Evolutionary conservation across 2,888 invertebrate genomes (phyloP).

Genomic region (Vesta saturnalis): DNA sequence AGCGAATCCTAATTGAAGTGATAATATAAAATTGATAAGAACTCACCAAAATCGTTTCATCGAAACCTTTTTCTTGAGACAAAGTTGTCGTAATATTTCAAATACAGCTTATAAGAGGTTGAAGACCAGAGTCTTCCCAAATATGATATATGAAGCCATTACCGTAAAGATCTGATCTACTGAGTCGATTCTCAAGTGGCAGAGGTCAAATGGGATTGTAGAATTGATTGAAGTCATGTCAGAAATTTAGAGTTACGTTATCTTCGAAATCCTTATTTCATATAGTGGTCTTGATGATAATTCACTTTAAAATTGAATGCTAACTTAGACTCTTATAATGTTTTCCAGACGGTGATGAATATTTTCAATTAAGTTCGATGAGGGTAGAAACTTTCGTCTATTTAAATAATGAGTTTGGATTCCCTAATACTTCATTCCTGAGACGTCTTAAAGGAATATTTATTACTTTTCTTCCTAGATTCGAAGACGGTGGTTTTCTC

Average conservation of each 20-base stretch:
- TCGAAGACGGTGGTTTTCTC: background rate
- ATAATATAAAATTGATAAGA: background rate
- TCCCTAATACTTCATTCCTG: constrained; percentile 27
- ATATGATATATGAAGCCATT: constrained; percentile 25
- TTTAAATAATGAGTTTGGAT: constrained; percentile 29
- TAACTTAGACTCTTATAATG: background rate
- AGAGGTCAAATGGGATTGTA: constrained; percentile 17
- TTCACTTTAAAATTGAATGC: constrained; percentile 17
- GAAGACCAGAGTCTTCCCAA: constrained; percentile 17
- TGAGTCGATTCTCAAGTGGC: constrained; percentile 18
- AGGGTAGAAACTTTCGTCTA: constrained; percentile 19
- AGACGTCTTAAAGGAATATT: constrained; percentile 24
- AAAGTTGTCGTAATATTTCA: constrained; percentile 15
- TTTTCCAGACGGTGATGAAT: constrained; percentile 28
- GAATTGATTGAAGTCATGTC: constrained; percentile 23
- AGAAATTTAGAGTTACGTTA: constrained; percentile 5
- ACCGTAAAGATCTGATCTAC: constrained; percentile 18
- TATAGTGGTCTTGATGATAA: constrained; percentile 14
- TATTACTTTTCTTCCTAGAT: constrained; percentile 20
- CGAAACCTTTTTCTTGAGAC: background rate
- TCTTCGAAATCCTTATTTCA: constrained; percentile 2
- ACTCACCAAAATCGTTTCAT: background rate
- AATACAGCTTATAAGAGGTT: background rate
- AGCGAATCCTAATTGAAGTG: no score
- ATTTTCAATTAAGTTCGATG: constrained; percentile 32